These are phyloP conservation scores for Agrochola litura DNA, from an alignment of 2,888 invertebrate species.

Conservation along the genomic window DNA sequence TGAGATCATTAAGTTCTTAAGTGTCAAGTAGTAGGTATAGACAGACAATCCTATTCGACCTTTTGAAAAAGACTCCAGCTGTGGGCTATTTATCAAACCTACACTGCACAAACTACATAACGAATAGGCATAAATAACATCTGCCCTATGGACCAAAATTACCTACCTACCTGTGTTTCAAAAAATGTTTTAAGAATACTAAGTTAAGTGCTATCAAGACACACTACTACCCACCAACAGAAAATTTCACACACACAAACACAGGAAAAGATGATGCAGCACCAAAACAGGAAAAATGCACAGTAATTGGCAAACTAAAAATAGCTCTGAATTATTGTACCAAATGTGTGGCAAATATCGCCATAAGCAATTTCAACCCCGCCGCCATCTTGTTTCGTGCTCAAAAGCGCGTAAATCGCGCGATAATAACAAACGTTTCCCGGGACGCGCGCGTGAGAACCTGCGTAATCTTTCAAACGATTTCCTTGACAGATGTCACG, in stretches of 20 bases:
- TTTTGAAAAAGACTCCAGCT: neutral
- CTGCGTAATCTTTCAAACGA: conserved; percentile 46
- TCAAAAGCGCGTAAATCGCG: conserved; percentile 28
- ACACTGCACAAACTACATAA: neutral
- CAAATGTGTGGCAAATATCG: conserved; percentile 18
- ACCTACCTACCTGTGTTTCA: too few relatives aligned
- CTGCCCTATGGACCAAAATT: neutral
- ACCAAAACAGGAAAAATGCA: conserved; percentile 1
- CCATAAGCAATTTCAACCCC: conserved; percentile 12
- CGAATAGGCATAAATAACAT: neutral
- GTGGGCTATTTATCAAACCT: neutral
- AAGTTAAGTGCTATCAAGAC: neutral
- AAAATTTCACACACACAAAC: neutral
- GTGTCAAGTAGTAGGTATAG: too few relatives aligned
- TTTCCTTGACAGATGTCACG: conserved; percentile 29
- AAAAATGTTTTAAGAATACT: neutral
- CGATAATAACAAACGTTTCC: conserved; percentile 20
- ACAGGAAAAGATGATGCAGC: neutral
- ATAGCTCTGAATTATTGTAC: conserved; percentile 4
- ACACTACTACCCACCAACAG: neutral
- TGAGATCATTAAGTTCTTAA: neutral
- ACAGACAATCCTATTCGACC: neutral
- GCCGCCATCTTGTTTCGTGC: conserved; percentile 40
- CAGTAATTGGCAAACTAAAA: neutral
- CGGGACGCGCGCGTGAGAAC: neutral